Evolutionary conservation across 2,888 invertebrate genomes (phyloP).

Genomic region (Agrenia bidenticulata): DNA sequence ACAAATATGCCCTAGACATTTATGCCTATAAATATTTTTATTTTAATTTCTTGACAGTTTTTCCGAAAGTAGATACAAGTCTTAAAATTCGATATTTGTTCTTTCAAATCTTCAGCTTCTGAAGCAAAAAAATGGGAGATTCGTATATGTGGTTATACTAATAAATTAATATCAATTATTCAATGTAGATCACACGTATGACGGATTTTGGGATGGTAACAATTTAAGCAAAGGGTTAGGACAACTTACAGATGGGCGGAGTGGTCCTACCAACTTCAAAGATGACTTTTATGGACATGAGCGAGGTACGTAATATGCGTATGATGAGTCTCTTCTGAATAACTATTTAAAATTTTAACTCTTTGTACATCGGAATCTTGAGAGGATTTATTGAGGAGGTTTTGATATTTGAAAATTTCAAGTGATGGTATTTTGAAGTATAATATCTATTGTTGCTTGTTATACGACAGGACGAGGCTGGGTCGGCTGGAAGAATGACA

Average conservation of each 20-base stretch:
- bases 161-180: too few species aligned
- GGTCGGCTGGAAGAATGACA: slow-evolving; percentile 87
- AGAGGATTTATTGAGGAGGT: too few species aligned
- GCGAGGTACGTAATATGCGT: slow-evolving; percentile 55
- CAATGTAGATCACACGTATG: slow-evolving; percentile 85
- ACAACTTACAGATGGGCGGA: slow-evolving; percentile 77
- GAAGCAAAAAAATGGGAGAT: too few species aligned
- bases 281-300: slow-evolving; percentile 64
- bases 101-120: too few species aligned
- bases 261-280: slow-evolving; percentile 74
- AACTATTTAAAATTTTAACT: background rate
- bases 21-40: too few species aligned
- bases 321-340: background rate
- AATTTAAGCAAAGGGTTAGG: slow-evolving; percentile 77
- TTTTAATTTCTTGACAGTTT: too few species aligned
- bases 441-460: slow-evolving; percentile 14
- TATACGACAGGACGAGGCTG: slow-evolving; percentile 68
- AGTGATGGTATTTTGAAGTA: background rate
- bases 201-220: slow-evolving; percentile 76
- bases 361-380: background rate
- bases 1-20: too few species aligned
- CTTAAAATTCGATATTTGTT: too few species aligned
- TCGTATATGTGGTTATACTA: too few species aligned
- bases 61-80: too few species aligned
- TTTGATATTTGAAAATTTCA: background rate